Conservation (phyloP, 2,113 vertebrate genomes). For the Lophotis ruficrista region DNA sequence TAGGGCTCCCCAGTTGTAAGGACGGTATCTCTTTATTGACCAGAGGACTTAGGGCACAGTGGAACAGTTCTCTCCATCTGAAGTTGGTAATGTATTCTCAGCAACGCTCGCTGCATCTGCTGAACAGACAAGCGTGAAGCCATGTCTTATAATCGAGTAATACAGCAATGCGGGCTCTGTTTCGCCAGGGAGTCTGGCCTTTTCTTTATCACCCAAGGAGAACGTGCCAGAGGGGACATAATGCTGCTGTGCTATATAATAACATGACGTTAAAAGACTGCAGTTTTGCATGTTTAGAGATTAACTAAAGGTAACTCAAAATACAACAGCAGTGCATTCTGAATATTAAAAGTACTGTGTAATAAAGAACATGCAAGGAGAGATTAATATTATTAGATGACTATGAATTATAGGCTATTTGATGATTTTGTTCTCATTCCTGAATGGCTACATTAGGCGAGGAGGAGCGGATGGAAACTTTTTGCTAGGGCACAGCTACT, state of each 20-base stretch:
- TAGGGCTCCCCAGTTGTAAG: neutral
- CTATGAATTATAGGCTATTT: neutral
- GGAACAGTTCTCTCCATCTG: neutral
- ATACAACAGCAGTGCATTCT: neutral
- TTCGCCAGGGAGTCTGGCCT: neutral
- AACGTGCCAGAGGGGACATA: neutral
- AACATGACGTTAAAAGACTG: neutral
- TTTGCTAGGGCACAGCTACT: constrained; percentile 30
- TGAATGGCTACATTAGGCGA: neutral
- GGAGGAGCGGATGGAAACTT: constrained; percentile 35
- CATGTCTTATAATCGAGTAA: neutral
- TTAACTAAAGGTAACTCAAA: neutral
- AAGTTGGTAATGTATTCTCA: neutral
- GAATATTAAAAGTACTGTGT: neutral
- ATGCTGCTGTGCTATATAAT: neutral
- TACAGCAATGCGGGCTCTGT: neutral
- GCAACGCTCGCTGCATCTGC: neutral
- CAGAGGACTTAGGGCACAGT: neutral
- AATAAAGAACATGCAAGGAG: neutral
- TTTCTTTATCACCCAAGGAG: neutral
- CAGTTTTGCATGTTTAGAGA: neutral
- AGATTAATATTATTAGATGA: neutral
- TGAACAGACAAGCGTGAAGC: neutral
- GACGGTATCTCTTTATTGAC: neutral
- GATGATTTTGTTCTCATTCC: constrained; percentile 9